Evolutionary conservation across 1,140 invertebrate species (phyloP).

Genomic region (Asobara japonica): DNA sequence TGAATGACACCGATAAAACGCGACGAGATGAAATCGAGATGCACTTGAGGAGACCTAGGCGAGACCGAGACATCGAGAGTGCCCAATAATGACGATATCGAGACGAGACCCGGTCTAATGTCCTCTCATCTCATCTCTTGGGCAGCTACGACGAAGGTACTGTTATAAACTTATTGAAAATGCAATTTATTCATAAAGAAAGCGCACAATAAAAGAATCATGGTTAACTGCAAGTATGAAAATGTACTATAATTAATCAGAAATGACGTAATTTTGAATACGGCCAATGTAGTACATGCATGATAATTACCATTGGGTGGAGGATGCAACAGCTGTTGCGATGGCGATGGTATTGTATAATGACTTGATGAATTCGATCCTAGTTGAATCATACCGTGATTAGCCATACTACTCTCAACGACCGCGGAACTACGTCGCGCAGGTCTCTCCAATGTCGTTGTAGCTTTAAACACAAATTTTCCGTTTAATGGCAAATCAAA

Average conservation of each 20-base stretch:
- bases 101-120: too few relatives aligned
- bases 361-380: conserved; percentile 63
- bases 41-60: too few relatives aligned
- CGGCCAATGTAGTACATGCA: conserved; percentile 21
- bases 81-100: too few relatives aligned
- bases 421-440: conserved; percentile 59
- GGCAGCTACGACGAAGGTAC: too few relatives aligned
- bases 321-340: conserved; percentile 52
- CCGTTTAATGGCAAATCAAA: conserved; percentile 33
- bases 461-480: conserved; percentile 46
- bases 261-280: neutral
- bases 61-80: too few relatives aligned
- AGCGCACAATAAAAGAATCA: too few relatives aligned
- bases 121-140: too few relatives aligned
- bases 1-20: too few relatives aligned
- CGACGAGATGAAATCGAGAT: too few relatives aligned
- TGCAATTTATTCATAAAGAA: too few relatives aligned
- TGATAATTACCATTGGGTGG: conserved; percentile 56
- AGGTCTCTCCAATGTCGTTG: conserved; percentile 57
- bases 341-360: conserved; percentile 64
- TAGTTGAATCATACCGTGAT: conserved; percentile 55
- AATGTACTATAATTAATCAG: neutral
- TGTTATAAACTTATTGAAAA: too few relatives aligned
- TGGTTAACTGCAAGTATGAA: neutral
- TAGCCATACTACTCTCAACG: conserved; percentile 55